These are phyloP conservation scores for Heterocephalus glaber DNA, from an alignment of 2,113 vertebrate species.

Conservation along the genomic window DNA sequence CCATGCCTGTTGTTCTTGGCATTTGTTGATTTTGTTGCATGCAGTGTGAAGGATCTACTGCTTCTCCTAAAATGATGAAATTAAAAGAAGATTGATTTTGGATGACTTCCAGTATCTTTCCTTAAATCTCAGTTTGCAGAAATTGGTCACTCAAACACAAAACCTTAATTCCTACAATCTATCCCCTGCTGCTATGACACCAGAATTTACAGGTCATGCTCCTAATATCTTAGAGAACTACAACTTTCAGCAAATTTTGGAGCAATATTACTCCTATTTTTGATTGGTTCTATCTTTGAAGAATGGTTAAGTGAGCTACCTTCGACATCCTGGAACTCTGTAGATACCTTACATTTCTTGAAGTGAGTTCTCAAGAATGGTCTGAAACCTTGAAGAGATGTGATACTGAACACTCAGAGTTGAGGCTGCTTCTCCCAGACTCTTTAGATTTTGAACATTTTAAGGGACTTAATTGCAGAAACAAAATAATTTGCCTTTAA, in stretches of 20 bases:
- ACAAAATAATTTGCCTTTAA: background rate
- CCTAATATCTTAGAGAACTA: background rate
- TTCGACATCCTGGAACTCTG: background rate
- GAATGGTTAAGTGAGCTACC: background rate
- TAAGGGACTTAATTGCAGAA: background rate
- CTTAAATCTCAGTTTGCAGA: conserved; percentile 79
- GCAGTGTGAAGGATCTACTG: conserved; percentile 82
- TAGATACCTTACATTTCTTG: background rate
- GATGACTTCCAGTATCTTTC: conserved; percentile 82
- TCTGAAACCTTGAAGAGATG: background rate
- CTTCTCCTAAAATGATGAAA: conserved; percentile 85
- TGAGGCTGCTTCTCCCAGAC: background rate
- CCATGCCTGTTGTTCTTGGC: conserved; percentile 86
- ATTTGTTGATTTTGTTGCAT: conserved; percentile 79
- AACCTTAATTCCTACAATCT: background rate
- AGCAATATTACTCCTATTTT: conserved; percentile 33
- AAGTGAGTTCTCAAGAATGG: background rate
- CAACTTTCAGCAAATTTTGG: background rate
- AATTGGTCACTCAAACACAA: conserved; percentile 63
- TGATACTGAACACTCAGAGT: background rate
- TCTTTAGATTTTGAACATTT: conserved; percentile 16
- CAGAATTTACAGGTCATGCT: background rate
- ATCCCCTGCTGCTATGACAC: conserved; percentile 3
- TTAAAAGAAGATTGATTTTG: conserved; percentile 85
- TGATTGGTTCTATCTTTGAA: background rate